Percentiles rank a stretch among this genome's conserved stretches.
These are phyloP conservation scores for Pocillopora meandrina DNA, from an alignment of 92 coral and sea anemone genomes.

Conservation along the genomic window DNA sequence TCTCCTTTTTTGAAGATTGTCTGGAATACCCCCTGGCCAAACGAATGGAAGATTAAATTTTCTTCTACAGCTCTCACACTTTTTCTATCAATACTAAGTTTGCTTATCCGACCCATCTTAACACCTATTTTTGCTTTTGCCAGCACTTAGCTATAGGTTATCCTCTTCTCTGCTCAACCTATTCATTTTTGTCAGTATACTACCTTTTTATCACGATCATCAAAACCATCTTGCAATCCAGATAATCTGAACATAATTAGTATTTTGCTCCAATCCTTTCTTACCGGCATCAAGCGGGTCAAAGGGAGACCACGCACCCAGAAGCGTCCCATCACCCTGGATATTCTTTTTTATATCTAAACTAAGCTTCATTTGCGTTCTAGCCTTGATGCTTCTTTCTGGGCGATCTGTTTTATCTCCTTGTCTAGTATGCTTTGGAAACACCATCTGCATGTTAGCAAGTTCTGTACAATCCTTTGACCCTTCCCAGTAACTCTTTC, in stretches of 20 bases:
- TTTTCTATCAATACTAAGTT: conserved; percentile 1
- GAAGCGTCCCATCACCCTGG: neutral
- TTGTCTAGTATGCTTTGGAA: conserved; percentile 9
- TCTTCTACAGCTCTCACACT: conserved; percentile 2
- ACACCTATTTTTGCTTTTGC: conserved; percentile 16
- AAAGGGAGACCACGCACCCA: neutral
- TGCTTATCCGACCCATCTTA: conserved; percentile 15
- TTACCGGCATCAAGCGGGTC: neutral
- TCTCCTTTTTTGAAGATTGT: conserved; percentile 1
- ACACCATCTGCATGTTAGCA: conserved; percentile 1
- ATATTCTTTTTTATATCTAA: neutral
- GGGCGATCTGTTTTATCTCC: conserved; percentile 4
- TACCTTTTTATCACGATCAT: conserved; percentile 14
- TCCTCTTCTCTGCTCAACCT: conserved; percentile 24
- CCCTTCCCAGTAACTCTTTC: conserved; percentile 3
- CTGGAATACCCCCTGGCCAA: conserved; percentile 1
- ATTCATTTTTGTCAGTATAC: conserved; percentile 37
- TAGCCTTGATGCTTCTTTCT: conserved; percentile 3
- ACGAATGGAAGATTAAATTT: conserved; percentile 10
- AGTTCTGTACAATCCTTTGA: neutral
- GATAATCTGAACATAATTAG: conserved; percentile 18
- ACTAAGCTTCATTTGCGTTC: neutral
- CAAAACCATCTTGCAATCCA: conserved; percentile 21
- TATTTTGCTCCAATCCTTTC: neutral
- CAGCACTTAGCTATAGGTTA: conserved; percentile 29